Conservation (phyloP, 2,888 invertebrate genomes). For the Zaprionus obscuricornis region DNA sequence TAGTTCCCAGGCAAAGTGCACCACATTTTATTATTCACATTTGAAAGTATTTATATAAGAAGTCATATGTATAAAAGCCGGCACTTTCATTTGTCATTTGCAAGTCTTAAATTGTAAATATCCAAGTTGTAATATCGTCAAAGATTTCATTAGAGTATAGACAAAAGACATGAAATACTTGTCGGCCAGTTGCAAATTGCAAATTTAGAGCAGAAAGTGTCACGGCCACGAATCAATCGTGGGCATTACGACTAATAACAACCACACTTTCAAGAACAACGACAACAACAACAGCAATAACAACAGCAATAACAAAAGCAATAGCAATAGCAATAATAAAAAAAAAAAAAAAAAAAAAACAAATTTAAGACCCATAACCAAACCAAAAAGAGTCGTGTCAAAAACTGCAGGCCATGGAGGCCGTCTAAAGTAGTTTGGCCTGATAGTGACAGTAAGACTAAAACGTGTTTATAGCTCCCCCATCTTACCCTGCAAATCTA, state of each 20-base stretch:
- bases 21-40: constrained; percentile 17
- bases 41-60: background rate
- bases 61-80: constrained; percentile 15
- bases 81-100: constrained; percentile 40
- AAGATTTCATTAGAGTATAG: constrained; percentile 35
- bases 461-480: constrained; percentile 74
- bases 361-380: constrained; percentile 33
- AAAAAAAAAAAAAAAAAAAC: too few relatives aligned
- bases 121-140: constrained; percentile 3
- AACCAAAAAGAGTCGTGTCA: constrained; percentile 44
- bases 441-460: constrained; percentile 34
- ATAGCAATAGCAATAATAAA: constrained; percentile 38
- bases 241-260: constrained; percentile 21
- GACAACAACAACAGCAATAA: background rate
- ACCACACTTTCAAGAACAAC: constrained; percentile 28
- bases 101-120: constrained; percentile 44
- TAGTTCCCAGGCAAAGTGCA: constrained; percentile 6
- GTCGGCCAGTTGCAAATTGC: constrained; percentile 36
- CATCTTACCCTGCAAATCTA: constrained; percentile 48
- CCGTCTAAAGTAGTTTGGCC: constrained; percentile 55
- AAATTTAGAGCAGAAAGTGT: constrained; percentile 70
- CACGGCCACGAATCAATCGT: constrained; percentile 59
- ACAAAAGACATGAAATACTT: constrained; percentile 68
- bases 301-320: constrained; percentile 28
- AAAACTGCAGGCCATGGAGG: constrained; percentile 72